These are phyloP conservation scores for Polia nebulosa DNA, from an alignment of 2,888 invertebrate species.

Conservation along the genomic window DNA sequence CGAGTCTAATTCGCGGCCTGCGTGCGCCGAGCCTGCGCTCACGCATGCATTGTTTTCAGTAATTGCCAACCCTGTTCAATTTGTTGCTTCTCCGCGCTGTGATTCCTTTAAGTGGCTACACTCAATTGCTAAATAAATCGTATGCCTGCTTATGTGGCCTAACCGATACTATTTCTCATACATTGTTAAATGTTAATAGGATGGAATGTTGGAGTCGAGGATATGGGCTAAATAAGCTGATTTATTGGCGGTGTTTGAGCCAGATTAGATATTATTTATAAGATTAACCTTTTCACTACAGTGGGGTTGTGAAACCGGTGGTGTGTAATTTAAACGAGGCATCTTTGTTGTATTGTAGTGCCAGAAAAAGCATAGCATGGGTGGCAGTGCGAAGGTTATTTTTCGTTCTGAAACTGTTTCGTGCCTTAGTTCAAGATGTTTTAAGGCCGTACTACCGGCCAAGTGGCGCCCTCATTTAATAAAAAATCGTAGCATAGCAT, in stretches of 20 bases:
- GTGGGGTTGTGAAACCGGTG: conserved; percentile 35
- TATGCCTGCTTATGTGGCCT: conserved; percentile 73
- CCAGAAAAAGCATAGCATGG: no score
- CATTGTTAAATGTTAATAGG: conserved; percentile 70
- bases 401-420: no score
- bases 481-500: no score
- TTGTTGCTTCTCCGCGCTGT: conserved; percentile 88
- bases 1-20: conserved; percentile 90
- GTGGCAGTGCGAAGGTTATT: no score
- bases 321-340: conserved; percentile 34
- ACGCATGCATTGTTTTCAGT: conserved; percentile 91
- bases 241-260: conserved; percentile 52
- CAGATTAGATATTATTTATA: conserved; percentile 63
- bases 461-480: no score
- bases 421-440: no score
- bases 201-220: conserved; percentile 62
- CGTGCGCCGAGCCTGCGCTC: conserved; percentile 88
- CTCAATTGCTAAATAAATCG: conserved; percentile 89
- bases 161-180: conserved; percentile 72
- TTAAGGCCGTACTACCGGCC: no score
- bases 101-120: conserved; percentile 90
- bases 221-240: conserved; percentile 57
- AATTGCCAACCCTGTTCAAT: conserved; percentile 91
- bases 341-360: conserved; percentile 26
- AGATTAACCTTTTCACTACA: conserved; percentile 58